Percentiles rank a stretch among this genome's conserved stretches.
Evolutionary conservation across 2,797 vertebrate genomes (phyloP).

Genomic region (Rhinogobio ventralis): DNA sequence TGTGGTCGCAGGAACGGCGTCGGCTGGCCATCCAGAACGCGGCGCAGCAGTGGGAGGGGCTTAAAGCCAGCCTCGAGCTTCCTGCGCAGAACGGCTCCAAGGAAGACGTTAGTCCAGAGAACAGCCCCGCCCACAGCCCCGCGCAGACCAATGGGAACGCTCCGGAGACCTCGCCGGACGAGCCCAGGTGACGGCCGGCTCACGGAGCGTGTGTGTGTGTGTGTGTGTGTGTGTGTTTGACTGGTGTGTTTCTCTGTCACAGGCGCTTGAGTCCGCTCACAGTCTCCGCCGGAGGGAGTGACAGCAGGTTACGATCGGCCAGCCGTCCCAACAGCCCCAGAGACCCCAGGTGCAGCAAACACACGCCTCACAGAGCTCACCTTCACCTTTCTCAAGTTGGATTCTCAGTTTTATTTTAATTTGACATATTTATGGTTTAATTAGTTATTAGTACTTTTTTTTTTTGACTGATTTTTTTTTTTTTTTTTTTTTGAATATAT

Average conservation of each 20-base stretch:
- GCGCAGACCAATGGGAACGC: slow-evolving; percentile 82
- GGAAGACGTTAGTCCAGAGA: slow-evolving; percentile 83
- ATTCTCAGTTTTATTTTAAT: too few species aligned
- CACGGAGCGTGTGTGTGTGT: not conserved
- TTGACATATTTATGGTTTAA: too few species aligned
- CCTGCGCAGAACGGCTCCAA: slow-evolving; percentile 81
- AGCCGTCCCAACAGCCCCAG: slow-evolving; percentile 81
- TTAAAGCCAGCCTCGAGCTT: slow-evolving; percentile 74
- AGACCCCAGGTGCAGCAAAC: slow-evolving; percentile 75
- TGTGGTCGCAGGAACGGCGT: slow-evolving; percentile 87
- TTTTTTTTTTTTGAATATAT: too few species aligned
- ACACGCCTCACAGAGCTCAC: too few species aligned
- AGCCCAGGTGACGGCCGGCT: slow-evolving; percentile 81
- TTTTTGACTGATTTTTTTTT: too few species aligned
- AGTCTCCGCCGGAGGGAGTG: slow-evolving; percentile 71
- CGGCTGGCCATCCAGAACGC: slow-evolving; percentile 91
- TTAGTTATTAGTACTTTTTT: too few species aligned
- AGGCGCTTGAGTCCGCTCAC: slow-evolving; percentile 70
- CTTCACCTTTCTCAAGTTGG: too few species aligned
- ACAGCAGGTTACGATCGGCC: slow-evolving; percentile 73
- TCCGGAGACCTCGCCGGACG: slow-evolving; percentile 85
- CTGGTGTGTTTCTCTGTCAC: not conserved
- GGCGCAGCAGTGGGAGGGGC: slow-evolving; percentile 90
- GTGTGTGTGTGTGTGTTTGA: not conserved
- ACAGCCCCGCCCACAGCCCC: slow-evolving; percentile 81